Conservation (phyloP, 2,888 invertebrate genomes). For the Dione juno region DNA sequence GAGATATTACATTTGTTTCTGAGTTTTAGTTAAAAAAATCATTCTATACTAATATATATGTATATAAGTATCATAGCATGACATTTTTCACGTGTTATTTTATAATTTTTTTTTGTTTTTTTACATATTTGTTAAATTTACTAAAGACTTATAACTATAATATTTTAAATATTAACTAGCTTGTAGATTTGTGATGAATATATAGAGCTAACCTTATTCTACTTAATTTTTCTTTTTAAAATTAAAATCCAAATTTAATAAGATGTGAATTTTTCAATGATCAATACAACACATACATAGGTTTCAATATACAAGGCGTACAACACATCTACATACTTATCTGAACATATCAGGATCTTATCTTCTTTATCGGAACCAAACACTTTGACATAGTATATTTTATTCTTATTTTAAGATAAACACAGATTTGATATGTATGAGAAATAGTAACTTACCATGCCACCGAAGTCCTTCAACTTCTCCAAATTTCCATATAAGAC, state of each 20-base stretch:
- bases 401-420: background rate
- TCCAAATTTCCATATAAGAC: slow-evolving; percentile 85
- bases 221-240: too few relatives aligned
- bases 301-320: background rate
- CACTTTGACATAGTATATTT: background rate
- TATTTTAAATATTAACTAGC: too few relatives aligned
- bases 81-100: too few relatives aligned
- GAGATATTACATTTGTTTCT: slow-evolving; percentile 4
- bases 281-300: background rate
- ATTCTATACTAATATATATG: background rate
- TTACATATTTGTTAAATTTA: too few relatives aligned
- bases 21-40: background rate
- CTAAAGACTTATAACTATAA: too few relatives aligned
- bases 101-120: too few relatives aligned
- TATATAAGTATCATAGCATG: background rate
- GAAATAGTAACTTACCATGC: slow-evolving; percentile 76
- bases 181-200: too few relatives aligned
- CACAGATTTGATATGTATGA: background rate
- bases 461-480: slow-evolving; percentile 81
- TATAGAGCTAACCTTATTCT: too few relatives aligned
- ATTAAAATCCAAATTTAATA: too few relatives aligned
- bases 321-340: background rate
- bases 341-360: background rate
- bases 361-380: background rate
- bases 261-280: background rate